These are phyloP conservation scores for Acridotheres tristis DNA, from an alignment of 2,797 vertebrate species.

Conservation along the genomic window DNA sequence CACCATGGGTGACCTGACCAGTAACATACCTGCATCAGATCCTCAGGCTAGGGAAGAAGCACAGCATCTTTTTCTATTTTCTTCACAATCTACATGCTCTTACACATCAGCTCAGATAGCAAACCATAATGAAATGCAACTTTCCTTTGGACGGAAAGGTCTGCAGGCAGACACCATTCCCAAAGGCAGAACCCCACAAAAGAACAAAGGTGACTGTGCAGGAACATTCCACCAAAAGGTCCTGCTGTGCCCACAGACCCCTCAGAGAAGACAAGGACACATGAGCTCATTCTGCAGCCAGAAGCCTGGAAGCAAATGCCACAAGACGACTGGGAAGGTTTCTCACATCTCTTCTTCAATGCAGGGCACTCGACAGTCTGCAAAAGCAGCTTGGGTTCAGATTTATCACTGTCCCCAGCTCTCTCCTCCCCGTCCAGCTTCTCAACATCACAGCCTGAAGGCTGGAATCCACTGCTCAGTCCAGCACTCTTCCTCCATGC, in stretches of 20 bases:
- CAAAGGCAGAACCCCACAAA: background rate
- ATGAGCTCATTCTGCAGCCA: background rate
- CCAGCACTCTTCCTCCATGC: background rate
- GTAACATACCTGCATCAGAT: background rate
- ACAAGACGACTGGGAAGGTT: background rate
- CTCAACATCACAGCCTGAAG: background rate
- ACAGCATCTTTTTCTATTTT: background rate
- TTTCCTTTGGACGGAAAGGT: background rate
- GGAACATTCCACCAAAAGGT: background rate
- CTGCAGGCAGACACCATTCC: background rate
- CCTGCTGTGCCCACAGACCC: background rate
- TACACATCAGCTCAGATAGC: background rate
- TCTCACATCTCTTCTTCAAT: background rate
- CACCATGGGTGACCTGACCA: accelerated
- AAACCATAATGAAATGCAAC: background rate
- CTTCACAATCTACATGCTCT: background rate
- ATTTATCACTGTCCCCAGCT: background rate
- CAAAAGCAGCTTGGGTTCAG: background rate
- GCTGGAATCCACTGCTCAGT: background rate
- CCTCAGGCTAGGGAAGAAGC: background rate
- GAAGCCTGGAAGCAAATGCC: background rate
- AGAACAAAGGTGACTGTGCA: background rate
- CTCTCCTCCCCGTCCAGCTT: background rate
- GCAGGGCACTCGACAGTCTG: background rate
- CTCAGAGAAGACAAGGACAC: background rate